phyloP scores from a whole-genome alignment of 2,888 invertebrate genomes.

The Cordilura impudica region DNA sequence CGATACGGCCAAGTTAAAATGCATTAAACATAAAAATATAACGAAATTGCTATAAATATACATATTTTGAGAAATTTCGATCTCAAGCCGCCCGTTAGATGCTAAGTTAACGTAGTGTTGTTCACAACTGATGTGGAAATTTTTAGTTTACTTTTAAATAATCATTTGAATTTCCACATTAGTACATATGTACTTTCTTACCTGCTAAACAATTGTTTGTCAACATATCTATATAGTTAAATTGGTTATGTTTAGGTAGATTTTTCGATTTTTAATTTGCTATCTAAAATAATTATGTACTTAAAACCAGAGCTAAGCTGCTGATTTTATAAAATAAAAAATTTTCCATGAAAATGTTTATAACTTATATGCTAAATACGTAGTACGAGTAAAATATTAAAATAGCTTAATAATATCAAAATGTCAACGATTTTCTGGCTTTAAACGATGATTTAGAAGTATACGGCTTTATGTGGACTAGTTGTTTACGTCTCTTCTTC shows the following conservation, averaged over 20 bases:
- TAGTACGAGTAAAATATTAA: not conserved
- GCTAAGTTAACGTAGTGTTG: not conserved
- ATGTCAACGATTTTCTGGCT: constrained; percentile 36
- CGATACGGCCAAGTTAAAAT: not conserved
- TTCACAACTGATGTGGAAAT: not conserved
- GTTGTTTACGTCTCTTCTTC: constrained; percentile 21
- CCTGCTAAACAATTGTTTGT: not conserved
- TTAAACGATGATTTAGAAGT: constrained; percentile 11
- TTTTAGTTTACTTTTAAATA: not conserved
- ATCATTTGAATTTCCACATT: not conserved
- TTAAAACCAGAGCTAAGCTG: not conserved
- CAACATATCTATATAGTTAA: not conserved
- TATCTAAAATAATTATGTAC: not conserved
- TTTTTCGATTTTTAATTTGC: not conserved
- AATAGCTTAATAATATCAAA: not conserved
- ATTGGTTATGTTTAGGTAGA: too few relatives aligned
- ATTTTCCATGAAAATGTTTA: constrained; percentile 1
- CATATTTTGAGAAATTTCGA: not conserved
- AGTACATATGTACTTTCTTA: too few relatives aligned
- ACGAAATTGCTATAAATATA: not conserved
- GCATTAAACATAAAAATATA: not conserved
- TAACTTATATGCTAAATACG: not conserved
- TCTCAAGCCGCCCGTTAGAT: not conserved
- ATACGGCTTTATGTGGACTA: constrained; percentile 15
- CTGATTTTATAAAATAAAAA: too few relatives aligned